These are phyloP conservation scores for Perithous albicinctus DNA, from an alignment of 2,888 invertebrate genomes.

Conservation along the genomic window DNA sequence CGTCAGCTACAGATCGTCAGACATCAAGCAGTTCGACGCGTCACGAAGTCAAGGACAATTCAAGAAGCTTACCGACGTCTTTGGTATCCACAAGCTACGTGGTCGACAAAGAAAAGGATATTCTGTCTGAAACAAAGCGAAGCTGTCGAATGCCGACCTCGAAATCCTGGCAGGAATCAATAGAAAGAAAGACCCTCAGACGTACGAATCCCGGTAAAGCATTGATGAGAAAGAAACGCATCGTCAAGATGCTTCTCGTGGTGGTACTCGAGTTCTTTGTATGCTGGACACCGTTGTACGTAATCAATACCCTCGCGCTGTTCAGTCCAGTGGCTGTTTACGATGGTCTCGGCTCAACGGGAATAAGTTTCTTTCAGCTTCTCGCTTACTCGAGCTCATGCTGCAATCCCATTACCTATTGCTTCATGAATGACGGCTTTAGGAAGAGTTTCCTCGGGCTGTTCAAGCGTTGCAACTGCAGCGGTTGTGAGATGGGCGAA, in stretches of 20 bases:
- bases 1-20: constrained; percentile 44
- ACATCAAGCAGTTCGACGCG: constrained; percentile 50
- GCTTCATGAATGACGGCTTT: constrained; percentile 96
- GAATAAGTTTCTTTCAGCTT: constrained; percentile 90
- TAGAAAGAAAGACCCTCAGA: constrained; percentile 50
- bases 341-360: constrained; percentile 89
- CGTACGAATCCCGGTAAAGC: constrained; percentile 62
- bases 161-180: constrained; percentile 56
- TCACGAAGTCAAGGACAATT: constrained; percentile 23
- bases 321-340: constrained; percentile 91
- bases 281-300: constrained; percentile 95
- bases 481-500: constrained; percentile 81
- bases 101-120: constrained; percentile 16
- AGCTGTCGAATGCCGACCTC: constrained; percentile 21
- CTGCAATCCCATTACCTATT: constrained; percentile 96
- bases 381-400: constrained; percentile 93
- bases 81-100: constrained; percentile 45
- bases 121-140: too few relatives aligned
- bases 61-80: constrained; percentile 20
- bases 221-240: constrained; percentile 54
- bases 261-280: constrained; percentile 96
- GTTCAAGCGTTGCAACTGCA: constrained; percentile 88
- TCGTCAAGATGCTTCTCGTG: constrained; percentile 93
- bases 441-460: constrained; percentile 92
- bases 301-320: constrained; percentile 91